A percentile compares a stretch with the other conserved stretches of the same genome.
phyloP scores from a whole-genome alignment of 2,888 invertebrate genomes.

The Odontocerum albicorne region DNA sequence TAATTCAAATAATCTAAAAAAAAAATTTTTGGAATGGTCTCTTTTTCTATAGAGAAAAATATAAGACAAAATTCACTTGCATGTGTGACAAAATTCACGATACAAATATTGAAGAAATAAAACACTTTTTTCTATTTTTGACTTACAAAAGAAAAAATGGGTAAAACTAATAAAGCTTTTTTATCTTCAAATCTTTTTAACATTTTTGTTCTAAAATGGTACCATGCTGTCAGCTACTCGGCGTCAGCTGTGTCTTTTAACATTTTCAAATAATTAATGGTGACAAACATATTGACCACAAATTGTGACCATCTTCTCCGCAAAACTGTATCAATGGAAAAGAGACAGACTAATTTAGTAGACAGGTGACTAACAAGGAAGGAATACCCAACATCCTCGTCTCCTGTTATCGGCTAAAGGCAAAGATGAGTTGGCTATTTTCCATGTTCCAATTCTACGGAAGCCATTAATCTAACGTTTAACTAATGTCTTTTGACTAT shows the following conservation, averaged over 20 bases:
- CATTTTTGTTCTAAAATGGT: too few species aligned
- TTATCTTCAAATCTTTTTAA: too few species aligned
- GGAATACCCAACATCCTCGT: background rate
- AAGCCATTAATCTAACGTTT: slow-evolving; percentile 28
- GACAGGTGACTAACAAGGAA: background rate
- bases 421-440: background rate
- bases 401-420: background rate
- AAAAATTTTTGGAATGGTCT: too few species aligned
- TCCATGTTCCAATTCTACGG: slow-evolving; percentile 12
- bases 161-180: too few species aligned
- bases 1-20: too few species aligned
- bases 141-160: too few species aligned
- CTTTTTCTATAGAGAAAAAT: too few species aligned
- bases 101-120: too few species aligned
- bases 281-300: slow-evolving; percentile 26
- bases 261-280: slow-evolving; percentile 31
- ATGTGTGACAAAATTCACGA: too few species aligned
- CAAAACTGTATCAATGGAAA: slow-evolving; percentile 11
- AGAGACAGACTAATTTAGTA: background rate
- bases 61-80: too few species aligned
- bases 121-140: too few species aligned
- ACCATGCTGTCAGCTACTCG: too few species aligned
- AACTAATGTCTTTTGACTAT: slow-evolving; percentile 11
- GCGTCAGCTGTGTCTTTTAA: slow-evolving; percentile 20
- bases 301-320: slow-evolving; percentile 29